Conservation (phyloP, 2,113 vertebrate species). For the Trematomus loennbergii region DNA sequence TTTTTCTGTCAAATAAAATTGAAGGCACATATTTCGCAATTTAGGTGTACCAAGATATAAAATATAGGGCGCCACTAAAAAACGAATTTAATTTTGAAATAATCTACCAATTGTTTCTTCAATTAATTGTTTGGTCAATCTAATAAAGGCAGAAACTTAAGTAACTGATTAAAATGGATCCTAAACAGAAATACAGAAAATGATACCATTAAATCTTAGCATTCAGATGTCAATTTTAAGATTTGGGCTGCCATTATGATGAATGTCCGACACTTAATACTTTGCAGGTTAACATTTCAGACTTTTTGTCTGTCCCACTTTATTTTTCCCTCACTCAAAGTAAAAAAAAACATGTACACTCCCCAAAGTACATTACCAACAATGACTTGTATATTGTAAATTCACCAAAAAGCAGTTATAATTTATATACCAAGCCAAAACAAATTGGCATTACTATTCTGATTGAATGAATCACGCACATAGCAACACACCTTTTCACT, state of each 20-base stretch:
- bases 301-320: background rate
- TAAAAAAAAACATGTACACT: background rate
- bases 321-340: background rate
- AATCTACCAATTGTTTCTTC: background rate
- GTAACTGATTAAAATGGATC: too few species aligned
- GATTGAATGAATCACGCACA: too few species aligned
- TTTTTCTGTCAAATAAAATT: background rate
- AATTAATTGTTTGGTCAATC: too few species aligned
- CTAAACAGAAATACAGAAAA: too few species aligned
- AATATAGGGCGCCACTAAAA: background rate
- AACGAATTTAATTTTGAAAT: background rate
- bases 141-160: background rate
- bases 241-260: background rate
- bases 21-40: background rate
- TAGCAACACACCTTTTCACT: too few species aligned
- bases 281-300: too few species aligned
- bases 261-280: too few species aligned
- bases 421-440: background rate
- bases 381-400: background rate
- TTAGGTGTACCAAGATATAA: background rate
- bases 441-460: background rate
- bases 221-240: background rate
- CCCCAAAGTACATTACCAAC: background rate
- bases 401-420: background rate
- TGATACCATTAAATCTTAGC: background rate